A percentile compares a stretch with the other conserved stretches of the same genome.
These are phyloP conservation scores for Penaeus vannamei DNA, from an alignment of 1,140 invertebrate genomes.

Conservation along the genomic window DNA sequence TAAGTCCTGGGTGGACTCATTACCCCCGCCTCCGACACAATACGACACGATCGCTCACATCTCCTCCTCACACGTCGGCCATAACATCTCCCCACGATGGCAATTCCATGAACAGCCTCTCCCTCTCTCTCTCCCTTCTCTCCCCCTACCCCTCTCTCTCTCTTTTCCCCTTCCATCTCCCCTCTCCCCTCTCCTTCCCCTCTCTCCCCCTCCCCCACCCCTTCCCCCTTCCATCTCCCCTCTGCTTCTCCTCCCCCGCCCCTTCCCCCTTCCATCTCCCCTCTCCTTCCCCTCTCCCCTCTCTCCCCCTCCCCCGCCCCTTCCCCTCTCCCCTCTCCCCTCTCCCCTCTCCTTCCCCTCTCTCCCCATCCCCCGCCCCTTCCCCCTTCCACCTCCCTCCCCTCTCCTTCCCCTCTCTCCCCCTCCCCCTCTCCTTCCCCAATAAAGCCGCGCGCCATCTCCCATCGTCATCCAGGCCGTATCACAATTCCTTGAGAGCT, in stretches of 20 bases:
- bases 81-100: no score
- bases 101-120: neutral
- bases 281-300: neutral
- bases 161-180: neutral
- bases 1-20: no score
- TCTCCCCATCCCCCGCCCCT: neutral
- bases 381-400: neutral
- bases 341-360: neutral
- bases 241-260: neutral
- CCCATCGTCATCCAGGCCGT: neutral
- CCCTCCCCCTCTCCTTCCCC: neutral
- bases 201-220: neutral
- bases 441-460: constrained; percentile 12
- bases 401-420: neutral
- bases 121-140: constrained; percentile 17
- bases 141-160: neutral
- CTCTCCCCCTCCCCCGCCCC: neutral
- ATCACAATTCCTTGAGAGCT: constrained; percentile 24
- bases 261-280: neutral
- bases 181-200: neutral
- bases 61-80: no score
- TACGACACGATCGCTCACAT: no score
- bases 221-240: neutral
- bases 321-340: neutral
- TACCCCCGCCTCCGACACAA: no score